Base-by-base conservation (phyloP, 1,140 invertebrate genomes). In the Apis dorsata region DNA sequence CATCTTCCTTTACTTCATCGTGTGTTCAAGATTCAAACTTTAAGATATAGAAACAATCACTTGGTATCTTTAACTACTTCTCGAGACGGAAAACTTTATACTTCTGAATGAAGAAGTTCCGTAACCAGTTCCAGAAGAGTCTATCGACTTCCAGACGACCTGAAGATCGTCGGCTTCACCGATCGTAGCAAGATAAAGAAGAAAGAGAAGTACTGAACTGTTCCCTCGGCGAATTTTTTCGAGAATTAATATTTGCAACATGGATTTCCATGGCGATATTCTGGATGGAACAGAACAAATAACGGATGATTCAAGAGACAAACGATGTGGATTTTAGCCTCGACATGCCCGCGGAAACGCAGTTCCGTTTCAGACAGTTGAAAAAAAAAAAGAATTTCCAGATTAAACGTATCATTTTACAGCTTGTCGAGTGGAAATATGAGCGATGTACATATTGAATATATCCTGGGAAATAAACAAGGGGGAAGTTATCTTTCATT, bases 211-310 rank as follows among this genome's bases (percentile, higher is more conserved):
- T 11, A 21, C 1, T 12, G 21, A 49, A 83, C 69, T 13, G 59
- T 59, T 73, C 4, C 21, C 12, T 7, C 5, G 21, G 0, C 34
- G 53, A 76, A 87, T 81, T 87, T 86, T 77, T 87, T 78, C 79
- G 77, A 59, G 81, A 60, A 87, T 87, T 86, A 86, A 87, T 87
- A 84, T 87, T 87, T 81, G 69, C 76, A 66, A 60, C 19, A 1
- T 65, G 12, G 9, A 69, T 57, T 53, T 49, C 11, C 44, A 57
- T 17, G 69, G 5, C 53, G 49, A 57, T 53, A 5, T 15, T 8
- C 13, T 21, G 49, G 21, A 57, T 51, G 13, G 51, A 84, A n/a
- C 68, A 55, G 55, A 74, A 79, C 73, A 86, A 86, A 84, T 79
- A 86, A 80, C 71, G 60, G 74, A 71, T 75, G 63, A 66, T 71